These are phyloP conservation scores for Drosophila sturtevanti DNA, from an alignment of 1,140 invertebrate species.

Conservation along the genomic window DNA sequence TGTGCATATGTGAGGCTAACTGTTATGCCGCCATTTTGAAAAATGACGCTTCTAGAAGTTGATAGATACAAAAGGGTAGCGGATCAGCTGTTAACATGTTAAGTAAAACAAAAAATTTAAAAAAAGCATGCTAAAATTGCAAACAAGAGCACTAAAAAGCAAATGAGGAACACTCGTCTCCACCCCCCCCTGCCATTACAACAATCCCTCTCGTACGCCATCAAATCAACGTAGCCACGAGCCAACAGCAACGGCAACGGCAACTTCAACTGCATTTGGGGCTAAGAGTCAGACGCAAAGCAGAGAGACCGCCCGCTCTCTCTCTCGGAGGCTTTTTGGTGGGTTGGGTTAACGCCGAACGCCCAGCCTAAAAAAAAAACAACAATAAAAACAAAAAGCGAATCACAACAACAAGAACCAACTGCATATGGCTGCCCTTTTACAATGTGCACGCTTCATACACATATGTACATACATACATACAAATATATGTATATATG, in stretches of 20 bases:
- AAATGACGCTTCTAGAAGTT: too few relatives aligned
- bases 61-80: too few relatives aligned
- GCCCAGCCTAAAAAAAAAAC: constrained; percentile 69
- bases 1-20: neutral
- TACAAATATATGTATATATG: constrained; percentile 13
- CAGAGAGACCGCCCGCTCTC: constrained; percentile 53
- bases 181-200: too few relatives aligned
- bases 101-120: too few relatives aligned
- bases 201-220: too few relatives aligned
- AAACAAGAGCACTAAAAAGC: too few relatives aligned
- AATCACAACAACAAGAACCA: neutral
- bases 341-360: constrained; percentile 67
- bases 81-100: too few relatives aligned
- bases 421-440: constrained; percentile 42
- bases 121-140: too few relatives aligned
- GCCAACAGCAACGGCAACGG: too few relatives aligned
- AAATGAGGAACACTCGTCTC: too few relatives aligned
- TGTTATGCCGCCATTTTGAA: too few relatives aligned
- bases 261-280: neutral
- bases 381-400: constrained; percentile 5
- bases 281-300: neutral
- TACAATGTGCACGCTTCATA: constrained; percentile 17
- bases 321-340: constrained; percentile 44
- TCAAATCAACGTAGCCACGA: too few relatives aligned
- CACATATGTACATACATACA: constrained; percentile 12